Evolutionary conservation across 2,113 vertebrate genomes (phyloP), one percentile per base, ranked within the genome.

Genomic region (Henicopernis longicauda): DNA sequence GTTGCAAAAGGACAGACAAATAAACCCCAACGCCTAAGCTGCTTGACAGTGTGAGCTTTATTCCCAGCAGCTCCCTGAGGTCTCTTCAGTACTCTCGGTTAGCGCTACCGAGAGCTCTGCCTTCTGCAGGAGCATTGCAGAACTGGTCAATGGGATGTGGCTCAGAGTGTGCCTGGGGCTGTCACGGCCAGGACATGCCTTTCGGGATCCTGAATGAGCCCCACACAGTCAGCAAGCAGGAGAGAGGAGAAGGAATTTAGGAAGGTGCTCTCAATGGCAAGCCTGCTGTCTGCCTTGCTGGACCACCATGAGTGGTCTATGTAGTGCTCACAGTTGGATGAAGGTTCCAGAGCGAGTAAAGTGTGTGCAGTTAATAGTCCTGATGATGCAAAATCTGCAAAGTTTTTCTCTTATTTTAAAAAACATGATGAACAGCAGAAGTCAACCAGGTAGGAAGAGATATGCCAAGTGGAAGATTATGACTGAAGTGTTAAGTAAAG

Each of bases 1-100:
- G 44, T 18, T 82, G 40, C 84, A 71, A 85, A 79, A 96, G 61
- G 65, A 90, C 49, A 82, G 74, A 84, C 32, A 91, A 93, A 89
- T 9, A 86, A 93, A 71, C 44, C 63, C 55, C 34, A 23, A 54
- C 38, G 62, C 62, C 84, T 90, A 79, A 95, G 70, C 78, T 82
- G 62, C 86, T 71, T 82, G 84, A 90, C 74, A 80, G 78, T 0
- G 0, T 34, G 34, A 90, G 82, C 78, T 90, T 91, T 86, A 32
- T 73, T 94, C 44, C 71, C 49, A 65, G 73, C 80, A 89, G 72
- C 81, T 91, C 83, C 93, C 73, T 8, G 14, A 72, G 65, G 62
- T 72, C 72, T 86, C 72, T n/a, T 86, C 65, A 72, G 29, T 65
- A 13, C 9, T 38, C 55, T 57, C 6, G 1, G 34, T 38, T 74